Base-by-base conservation (phyloP, 2,797 vertebrate genomes). In the Heteromormyrus szaboi region DNA sequence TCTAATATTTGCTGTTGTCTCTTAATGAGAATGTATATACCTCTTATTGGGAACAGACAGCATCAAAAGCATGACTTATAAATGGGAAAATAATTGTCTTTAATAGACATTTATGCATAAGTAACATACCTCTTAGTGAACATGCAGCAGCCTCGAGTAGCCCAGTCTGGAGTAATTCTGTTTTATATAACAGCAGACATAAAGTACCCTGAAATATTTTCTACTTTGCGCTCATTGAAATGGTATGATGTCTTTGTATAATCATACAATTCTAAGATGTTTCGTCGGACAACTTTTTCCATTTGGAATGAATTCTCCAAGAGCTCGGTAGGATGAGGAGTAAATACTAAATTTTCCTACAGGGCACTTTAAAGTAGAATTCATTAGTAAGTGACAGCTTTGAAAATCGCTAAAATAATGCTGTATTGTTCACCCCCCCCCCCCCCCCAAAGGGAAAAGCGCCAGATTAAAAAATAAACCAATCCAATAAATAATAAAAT, bases 391-490 rank as follows among this genome's bases (percentile, higher is more conserved):
- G 81, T 51, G 22, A 85, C 46, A 50, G 22, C 48, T 50, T 50
- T 25, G 48, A 25, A 51, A 48, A 51, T 50, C n/a, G n/a, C 22
- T 50, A 7, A 51, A 19, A 76, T 76, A 76, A 41, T 41, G 68
- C 4, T 2, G 33, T 17, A 17, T 17, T 76, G 25, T 25, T 25
- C 25, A 25, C 25, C 25, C 25, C 25, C 25, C 25, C 25, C 25
- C 25, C 25, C 25, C 25, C 25, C 25, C 25, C 25, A 33, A 76
- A 86, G 46, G 25, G 33, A 9, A n/a, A 51, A 46, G 48, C 9
- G 37, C 91, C 91, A 90, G 92, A 92, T 91, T 94, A 94, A 94
- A 91, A 93, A 89, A 92, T 11, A 9, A 48, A 46, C 6, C 76
- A 83, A 53, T 53, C 51, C 51, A 53, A 53, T 53, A 53, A 53